Base-by-base conservation (phyloP, 2,888 invertebrate genomes). In the Plagodis pulveraria region DNA sequence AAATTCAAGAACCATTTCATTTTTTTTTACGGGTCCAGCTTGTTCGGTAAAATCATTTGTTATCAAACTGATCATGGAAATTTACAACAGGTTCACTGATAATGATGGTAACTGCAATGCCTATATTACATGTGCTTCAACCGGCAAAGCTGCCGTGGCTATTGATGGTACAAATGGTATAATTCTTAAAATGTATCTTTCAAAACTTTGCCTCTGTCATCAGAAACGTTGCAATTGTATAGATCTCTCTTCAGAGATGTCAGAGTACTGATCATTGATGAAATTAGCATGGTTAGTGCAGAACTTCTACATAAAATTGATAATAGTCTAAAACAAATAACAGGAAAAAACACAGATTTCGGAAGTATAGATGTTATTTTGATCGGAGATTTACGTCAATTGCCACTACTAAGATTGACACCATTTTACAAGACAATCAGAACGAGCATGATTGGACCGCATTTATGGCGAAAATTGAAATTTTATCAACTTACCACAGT, bases 1-100 rank as follows among this genome's bases (percentile, higher is more conserved):
- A 5, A 40, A 40, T 8, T 40, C 38, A 40, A 9, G 12, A 10
- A 53, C 68, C 71, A 54, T 58, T 65, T 45, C 60, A 62, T 9
- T 57, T 48, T 63, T 74, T 65, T 72, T 81, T 6, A 81, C 79
- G 6, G 77, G 74, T 0, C 77, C 77, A 45, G 78, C 80, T 58
- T 74, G 76, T 52, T 68, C 53, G 10, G 76, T 77, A 0, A 77
- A 79, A 73, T 72, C 80, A 11, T 84, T 80, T 53, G 69, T 79
- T 9, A 82, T 86, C 7, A 80, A 80, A 73, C 65, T 78, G 0
- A 46, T 87, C 0, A 83, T 83, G 81, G 85, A 85, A 72, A 86
- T 80, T 58, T 83, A 83, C 51, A 87, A 86, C 58, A 55, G 84
- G 38, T 86, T 65, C 59, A 55, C 78, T 43, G 69, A 74, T 56